These are phyloP conservation scores for Brachylomia viminalis DNA, from an alignment of 2,888 invertebrate genomes.

Conservation along the genomic window DNA sequence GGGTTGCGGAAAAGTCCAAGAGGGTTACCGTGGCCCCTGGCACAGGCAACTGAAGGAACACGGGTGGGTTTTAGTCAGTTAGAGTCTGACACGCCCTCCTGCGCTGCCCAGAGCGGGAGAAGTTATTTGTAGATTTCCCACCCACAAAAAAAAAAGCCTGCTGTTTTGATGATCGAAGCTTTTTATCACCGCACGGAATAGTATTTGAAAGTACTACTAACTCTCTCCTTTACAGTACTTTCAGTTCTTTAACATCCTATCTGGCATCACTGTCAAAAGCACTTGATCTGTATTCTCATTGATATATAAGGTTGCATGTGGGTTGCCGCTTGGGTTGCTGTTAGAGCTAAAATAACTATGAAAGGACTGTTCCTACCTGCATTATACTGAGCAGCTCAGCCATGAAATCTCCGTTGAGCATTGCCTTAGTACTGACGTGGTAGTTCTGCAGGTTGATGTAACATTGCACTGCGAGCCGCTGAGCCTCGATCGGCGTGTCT, in stretches of 20 bases:
- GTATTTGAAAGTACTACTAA: neutral
- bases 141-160: too few relatives aligned
- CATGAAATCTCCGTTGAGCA: constrained; percentile 84
- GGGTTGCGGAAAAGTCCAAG: too few relatives aligned
- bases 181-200: neutral
- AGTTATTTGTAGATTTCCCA: too few relatives aligned
- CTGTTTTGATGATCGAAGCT: too few relatives aligned
- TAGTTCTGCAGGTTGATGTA: constrained; percentile 84
- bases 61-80: too few relatives aligned
- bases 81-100: too few relatives aligned
- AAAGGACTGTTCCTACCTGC: constrained; percentile 65
- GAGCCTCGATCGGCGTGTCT: constrained; percentile 86
- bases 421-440: constrained; percentile 81
- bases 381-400: constrained; percentile 82
- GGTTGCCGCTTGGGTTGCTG: neutral
- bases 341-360: neutral
- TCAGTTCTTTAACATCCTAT: neutral
- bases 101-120: too few relatives aligned
- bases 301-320: neutral
- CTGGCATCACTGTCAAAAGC: neutral
- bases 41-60: too few relatives aligned
- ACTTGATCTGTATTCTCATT: neutral
- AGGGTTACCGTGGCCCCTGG: too few relatives aligned
- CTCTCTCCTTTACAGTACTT: neutral
- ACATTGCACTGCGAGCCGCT: constrained; percentile 84